Conservation (phyloP, 2,888 invertebrate genomes). For the Limulus polyphemus region DNA sequence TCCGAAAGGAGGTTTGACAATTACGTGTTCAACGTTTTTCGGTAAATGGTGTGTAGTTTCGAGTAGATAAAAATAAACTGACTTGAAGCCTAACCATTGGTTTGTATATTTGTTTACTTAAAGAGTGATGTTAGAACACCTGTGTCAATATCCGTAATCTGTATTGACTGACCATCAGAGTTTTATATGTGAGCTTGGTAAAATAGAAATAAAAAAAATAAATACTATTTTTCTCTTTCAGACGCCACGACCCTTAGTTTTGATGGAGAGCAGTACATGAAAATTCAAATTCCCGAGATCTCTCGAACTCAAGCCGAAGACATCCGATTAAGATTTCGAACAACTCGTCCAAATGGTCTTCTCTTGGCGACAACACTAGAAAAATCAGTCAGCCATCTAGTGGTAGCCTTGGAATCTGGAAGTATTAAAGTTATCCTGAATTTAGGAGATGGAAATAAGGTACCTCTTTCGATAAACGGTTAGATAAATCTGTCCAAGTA, state of each 20-base stretch:
- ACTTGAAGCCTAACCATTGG: too few species aligned
- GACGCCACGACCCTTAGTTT: slow-evolving; percentile 75
- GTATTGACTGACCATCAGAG: too few species aligned
- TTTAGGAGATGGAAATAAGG: slow-evolving; percentile 73
- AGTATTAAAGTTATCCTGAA: slow-evolving; percentile 39
- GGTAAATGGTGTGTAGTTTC: too few species aligned
- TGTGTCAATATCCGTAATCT: too few species aligned
- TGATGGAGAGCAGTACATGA: slow-evolving; percentile 78
- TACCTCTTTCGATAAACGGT: slow-evolving; percentile 31
- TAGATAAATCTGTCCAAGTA: too few species aligned
- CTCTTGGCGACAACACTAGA: slow-evolving; percentile 55
- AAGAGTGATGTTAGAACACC: too few species aligned
- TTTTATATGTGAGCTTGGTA: too few species aligned
- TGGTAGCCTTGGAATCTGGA: slow-evolving; percentile 71
- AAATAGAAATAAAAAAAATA: too few species aligned
- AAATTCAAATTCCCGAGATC: slow-evolving; percentile 53
- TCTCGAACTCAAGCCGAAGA: slow-evolving; percentile 77
- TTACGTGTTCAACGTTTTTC: too few species aligned
- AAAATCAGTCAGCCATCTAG: slow-evolving; percentile 65
- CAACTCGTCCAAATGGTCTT: slow-evolving; percentile 59
- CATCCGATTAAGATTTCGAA: slow-evolving; percentile 69
- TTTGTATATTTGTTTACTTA: too few species aligned
- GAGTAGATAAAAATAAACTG: too few species aligned
- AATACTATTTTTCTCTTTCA: slow-evolving; percentile 29
- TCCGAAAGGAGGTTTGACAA: too few species aligned